Percentiles rank a stretch among this genome's conserved stretches.
These are phyloP conservation scores for Nasonia longicornis DNA, from an alignment of 1,140 invertebrate genomes.

Conservation along the genomic window DNA sequence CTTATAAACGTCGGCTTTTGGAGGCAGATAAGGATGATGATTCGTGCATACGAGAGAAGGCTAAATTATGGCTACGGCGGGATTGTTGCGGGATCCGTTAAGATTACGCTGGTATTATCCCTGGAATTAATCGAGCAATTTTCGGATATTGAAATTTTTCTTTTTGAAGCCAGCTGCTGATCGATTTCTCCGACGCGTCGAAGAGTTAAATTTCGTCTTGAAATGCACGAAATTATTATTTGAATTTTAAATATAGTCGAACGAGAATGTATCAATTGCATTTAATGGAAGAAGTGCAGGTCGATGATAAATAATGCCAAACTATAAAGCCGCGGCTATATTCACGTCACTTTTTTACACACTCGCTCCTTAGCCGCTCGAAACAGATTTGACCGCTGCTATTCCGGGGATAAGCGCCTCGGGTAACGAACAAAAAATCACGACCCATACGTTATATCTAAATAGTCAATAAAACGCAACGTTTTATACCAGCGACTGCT, in stretches of 20 bases:
- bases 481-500: no score
- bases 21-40: slow-evolving; percentile 1
- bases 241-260: no score
- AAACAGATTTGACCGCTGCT: neutral
- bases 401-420: neutral
- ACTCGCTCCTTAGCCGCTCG: no score
- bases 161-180: neutral
- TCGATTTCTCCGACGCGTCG: no score
- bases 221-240: no score
- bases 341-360: neutral
- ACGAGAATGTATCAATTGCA: no score
- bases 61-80: neutral
- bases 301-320: no score
- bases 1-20: slow-evolving; percentile 12
- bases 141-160: slow-evolving; percentile 3
- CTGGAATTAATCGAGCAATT: neutral
- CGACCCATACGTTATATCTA: neutral
- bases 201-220: no score
- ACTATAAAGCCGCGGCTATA: no score
- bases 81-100: neutral
- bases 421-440: neutral
- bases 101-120: neutral
- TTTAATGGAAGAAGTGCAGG: no score
- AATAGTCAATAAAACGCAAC: neutral
- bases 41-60: neutral